Percentiles rank a stretch among this genome's conserved stretches.
These are phyloP conservation scores for Drosophila kuntzei DNA, from an alignment of 2,888 invertebrate genomes.

Conservation along the genomic window DNA sequence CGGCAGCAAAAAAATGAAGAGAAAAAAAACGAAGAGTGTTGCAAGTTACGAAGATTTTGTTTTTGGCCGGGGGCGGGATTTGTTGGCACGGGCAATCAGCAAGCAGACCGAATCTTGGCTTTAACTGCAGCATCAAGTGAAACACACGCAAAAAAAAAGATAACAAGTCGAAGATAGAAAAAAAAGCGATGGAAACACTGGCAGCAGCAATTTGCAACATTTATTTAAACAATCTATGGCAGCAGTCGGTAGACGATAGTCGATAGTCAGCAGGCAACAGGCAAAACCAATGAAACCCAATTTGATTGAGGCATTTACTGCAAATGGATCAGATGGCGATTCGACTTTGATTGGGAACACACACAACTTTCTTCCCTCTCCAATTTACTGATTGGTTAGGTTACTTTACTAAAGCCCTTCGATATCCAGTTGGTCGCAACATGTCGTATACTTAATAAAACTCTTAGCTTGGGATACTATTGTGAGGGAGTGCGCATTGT, in stretches of 20 bases:
- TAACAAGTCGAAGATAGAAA: slow-evolving; percentile 10
- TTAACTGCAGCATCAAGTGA: slow-evolving; percentile 19
- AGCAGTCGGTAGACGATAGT: slow-evolving; percentile 4
- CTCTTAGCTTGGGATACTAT: neutral
- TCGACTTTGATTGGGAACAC: slow-evolving; percentile 41
- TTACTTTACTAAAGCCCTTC: slow-evolving; percentile 18
- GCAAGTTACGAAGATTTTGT: slow-evolving; percentile 19
- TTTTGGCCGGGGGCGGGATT: slow-evolving; percentile 37
- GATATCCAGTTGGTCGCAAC: slow-evolving; percentile 30
- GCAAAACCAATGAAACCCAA: slow-evolving; percentile 38
- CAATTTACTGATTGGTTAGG: slow-evolving; percentile 31
- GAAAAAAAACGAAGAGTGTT: neutral
- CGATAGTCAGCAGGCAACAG: slow-evolving; percentile 21
- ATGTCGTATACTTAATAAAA: slow-evolving; percentile 40
- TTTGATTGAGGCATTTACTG: slow-evolving; percentile 57
- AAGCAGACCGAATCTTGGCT: slow-evolving; percentile 35
- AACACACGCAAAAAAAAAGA: neutral
- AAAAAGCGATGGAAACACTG: slow-evolving; percentile 16
- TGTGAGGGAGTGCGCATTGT: slow-evolving; percentile 3
- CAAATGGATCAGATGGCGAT: slow-evolving; percentile 55
- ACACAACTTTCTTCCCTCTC: neutral
- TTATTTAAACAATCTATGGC: slow-evolving; percentile 58
- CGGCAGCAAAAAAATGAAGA: slow-evolving; percentile 36
- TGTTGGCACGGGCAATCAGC: slow-evolving; percentile 55
- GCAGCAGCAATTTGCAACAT: slow-evolving; percentile 53